Percentiles rank a stretch among this genome's conserved stretches.
Evolutionary conservation across 1,140 invertebrate species (phyloP).

Genomic region (Tetramorium alpestre): DNA sequence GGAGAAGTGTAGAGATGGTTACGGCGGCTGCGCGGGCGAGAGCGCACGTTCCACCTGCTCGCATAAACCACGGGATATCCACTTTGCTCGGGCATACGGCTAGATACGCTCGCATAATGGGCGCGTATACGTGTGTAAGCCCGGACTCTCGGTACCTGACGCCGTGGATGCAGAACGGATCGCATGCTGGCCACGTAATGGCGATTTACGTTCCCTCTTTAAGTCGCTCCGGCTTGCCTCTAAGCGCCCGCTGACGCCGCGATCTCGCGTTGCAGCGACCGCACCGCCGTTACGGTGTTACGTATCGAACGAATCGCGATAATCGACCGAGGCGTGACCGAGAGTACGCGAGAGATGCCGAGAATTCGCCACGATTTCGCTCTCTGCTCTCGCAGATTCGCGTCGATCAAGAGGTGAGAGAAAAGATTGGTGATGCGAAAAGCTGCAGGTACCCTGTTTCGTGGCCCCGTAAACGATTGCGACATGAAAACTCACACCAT

Average conservation of each 20-base stretch:
- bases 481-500: not conserved
- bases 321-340: slow-evolving; percentile 15
- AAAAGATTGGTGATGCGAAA: not conserved
- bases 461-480: not conserved
- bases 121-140: slow-evolving; percentile 53
- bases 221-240: not conserved
- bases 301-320: slow-evolving; percentile 39
- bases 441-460: not conserved
- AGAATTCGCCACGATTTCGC: not conserved
- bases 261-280: not conserved
- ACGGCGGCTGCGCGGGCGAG: slow-evolving; percentile 40
- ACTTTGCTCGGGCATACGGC: slow-evolving; percentile 29
- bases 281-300: not conserved
- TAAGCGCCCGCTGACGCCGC: not conserved
- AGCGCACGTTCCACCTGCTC: slow-evolving; percentile 69
- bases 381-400: not conserved
- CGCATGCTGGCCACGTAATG: slow-evolving; percentile 60
- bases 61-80: slow-evolving; percentile 54
- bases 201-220: slow-evolving; percentile 55
- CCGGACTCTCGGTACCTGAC: slow-evolving; percentile 24
- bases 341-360: not conserved
- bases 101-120: slow-evolving; percentile 57
- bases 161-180: slow-evolving; percentile 35
- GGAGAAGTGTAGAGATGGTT: not conserved
- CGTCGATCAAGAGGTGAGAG: not conserved